These are phyloP conservation scores for Paratilapia polleni DNA, from an alignment of 2,113 vertebrate species.

Conservation along the genomic window DNA sequence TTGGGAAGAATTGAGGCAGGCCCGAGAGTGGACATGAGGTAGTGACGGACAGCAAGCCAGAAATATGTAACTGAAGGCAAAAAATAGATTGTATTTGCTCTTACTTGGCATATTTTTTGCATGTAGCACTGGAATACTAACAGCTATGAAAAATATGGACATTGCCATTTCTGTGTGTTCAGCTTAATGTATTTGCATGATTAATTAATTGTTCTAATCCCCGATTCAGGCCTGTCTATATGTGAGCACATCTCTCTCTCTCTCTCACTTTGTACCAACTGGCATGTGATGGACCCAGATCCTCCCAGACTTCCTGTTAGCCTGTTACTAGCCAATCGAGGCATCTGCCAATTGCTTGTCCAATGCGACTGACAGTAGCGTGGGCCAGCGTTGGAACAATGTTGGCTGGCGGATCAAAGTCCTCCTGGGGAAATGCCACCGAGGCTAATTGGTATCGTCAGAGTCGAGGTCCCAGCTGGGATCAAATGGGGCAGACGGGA, in stretches of 20 bases:
- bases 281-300: slow-evolving; percentile 29
- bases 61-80: neutral
- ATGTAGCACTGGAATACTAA: neutral
- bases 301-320: slow-evolving; percentile 57
- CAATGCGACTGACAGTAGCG: slow-evolving; percentile 1
- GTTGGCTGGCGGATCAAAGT: slow-evolving; percentile 61
- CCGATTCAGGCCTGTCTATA: neutral
- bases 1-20: neutral
- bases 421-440: slow-evolving; percentile 44
- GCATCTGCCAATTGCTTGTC: slow-evolving; percentile 56
- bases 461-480: slow-evolving; percentile 61
- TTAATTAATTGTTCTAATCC: slow-evolving; percentile 41
- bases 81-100: neutral
- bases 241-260: neutral
- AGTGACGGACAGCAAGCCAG: neutral
- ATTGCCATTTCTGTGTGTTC: slow-evolving; percentile 33
- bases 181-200: slow-evolving; percentile 36
- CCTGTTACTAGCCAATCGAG: slow-evolving; percentile 26
- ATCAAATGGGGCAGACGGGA: slow-evolving; percentile 42
- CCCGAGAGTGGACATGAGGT: slow-evolving; percentile 2
- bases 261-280: slow-evolving; percentile 28
- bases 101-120: slow-evolving; percentile 5
- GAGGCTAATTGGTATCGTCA: slow-evolving; percentile 60
- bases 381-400: slow-evolving; percentile 35
- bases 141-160: slow-evolving; percentile 25